A percentile compares a stretch with the other conserved stretches of the same genome.
These are phyloP conservation scores for Gymnoscopelus braueri DNA, from an alignment of 2,797 vertebrate genomes.

Conservation along the genomic window DNA sequence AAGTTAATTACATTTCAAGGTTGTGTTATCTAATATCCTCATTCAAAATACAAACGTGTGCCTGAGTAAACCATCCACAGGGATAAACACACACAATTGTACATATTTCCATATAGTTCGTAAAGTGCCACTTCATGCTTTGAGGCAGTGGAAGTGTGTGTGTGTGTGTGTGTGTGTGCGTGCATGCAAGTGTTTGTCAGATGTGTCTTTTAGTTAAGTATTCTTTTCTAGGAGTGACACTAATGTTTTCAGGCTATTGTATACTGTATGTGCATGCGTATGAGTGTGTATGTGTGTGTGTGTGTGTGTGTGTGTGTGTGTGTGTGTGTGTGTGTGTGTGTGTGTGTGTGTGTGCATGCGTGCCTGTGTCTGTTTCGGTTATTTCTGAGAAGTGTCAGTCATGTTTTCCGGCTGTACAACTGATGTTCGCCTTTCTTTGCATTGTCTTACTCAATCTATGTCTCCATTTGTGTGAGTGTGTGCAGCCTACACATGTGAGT, in stretches of 20 bases:
- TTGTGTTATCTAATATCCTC: not conserved
- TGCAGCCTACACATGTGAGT: not conserved
- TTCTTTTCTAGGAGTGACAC: too few relatives aligned
- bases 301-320: constrained; percentile 7
- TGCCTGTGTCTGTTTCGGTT: not conserved
- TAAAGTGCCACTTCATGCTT: not conserved
- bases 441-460: constrained; percentile 9
- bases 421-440: constrained; percentile 6
- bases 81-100: not conserved
- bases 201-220: too few relatives aligned
- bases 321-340: not conserved
- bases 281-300: not conserved
- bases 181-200: too few relatives aligned
- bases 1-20: not conserved
- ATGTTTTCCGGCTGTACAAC: constrained; percentile 22
- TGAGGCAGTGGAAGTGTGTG: not conserved
- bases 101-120: not conserved
- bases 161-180: not conserved
- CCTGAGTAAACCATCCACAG: not conserved
- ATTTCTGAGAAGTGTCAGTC: constrained; percentile 29
- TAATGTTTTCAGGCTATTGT: too few relatives aligned
- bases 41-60: not conserved
- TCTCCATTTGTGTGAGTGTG: not conserved
- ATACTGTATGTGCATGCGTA: not conserved
- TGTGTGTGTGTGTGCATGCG: not conserved